Conservation (phyloP, 2,888 invertebrate species). For the Dinocampus coccinellae region DNA sequence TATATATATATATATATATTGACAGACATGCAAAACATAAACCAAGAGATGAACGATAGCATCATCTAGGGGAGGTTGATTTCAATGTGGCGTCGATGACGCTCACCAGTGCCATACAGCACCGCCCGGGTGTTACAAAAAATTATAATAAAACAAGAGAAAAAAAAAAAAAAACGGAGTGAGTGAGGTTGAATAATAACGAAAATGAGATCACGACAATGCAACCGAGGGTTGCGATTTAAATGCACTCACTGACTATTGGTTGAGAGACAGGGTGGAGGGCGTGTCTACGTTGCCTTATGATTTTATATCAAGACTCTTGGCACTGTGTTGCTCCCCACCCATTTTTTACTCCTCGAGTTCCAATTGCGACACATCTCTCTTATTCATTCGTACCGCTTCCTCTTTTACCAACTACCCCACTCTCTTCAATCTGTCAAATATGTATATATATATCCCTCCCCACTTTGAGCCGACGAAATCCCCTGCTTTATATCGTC, state of each 20-base stretch:
- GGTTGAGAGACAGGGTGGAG: conserved; percentile 62
- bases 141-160: conserved; percentile 49
- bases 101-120: conserved; percentile 28
- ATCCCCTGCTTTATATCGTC: background rate
- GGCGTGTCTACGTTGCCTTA: conserved; percentile 66
- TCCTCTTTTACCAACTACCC: conserved; percentile 22
- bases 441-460: background rate
- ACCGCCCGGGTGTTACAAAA: conserved; percentile 50
- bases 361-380: conserved; percentile 33
- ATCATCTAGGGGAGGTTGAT: conserved; percentile 11
- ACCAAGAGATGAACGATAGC: conserved; percentile 15
- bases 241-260: conserved; percentile 65
- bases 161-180: conserved; percentile 31
- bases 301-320: conserved; percentile 67
- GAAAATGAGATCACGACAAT: conserved; percentile 51
- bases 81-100: conserved; percentile 31
- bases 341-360: conserved; percentile 14
- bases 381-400: conserved; percentile 35
- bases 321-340: conserved; percentile 52
- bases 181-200: too few relatives aligned
- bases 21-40: background rate
- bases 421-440: conserved; percentile 11
- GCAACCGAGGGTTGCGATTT: conserved; percentile 65
- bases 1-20: background rate
- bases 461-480: conserved; percentile 12